Percentiles rank a stretch among this genome's conserved stretches.
phyloP scores from a whole-genome alignment of 2,113 vertebrate genomes.

The Buteo buteo region DNA sequence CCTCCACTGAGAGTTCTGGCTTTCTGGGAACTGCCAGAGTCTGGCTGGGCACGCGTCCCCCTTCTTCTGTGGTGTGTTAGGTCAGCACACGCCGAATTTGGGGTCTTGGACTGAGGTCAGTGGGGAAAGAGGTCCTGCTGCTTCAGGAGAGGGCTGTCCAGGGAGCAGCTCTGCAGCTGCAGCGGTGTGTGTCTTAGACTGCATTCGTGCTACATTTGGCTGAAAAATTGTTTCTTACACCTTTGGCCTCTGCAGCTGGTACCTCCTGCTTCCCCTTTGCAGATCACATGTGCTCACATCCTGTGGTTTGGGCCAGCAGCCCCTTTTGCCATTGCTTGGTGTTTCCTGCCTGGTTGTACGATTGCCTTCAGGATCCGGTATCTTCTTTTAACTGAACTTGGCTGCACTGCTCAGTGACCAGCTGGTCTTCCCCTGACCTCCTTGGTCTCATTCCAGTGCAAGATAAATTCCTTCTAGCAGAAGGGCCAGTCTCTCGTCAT shows the following conservation, averaged over 20 bases:
- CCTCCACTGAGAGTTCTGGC: accelerated
- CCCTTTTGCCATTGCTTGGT: accelerated
- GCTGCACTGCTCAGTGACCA: conserved; percentile 63
- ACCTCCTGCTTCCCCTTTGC: neutral
- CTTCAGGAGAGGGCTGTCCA: too few species aligned
- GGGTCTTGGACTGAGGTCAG: neutral
- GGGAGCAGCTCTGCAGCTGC: neutral
- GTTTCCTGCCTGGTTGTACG: neutral
- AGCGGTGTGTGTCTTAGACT: accelerated
- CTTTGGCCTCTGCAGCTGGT: neutral
- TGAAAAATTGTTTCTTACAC: neutral
- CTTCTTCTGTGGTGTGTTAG: neutral
- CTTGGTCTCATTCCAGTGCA: conserved; percentile 53
- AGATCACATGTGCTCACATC: accelerated
- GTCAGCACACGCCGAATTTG: accelerated
- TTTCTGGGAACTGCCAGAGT: neutral
- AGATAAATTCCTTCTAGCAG: conserved; percentile 58
- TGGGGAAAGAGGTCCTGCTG: accelerated
- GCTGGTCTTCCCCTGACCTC: conserved; percentile 42
- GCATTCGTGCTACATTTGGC: neutral
- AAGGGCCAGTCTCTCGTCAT: neutral
- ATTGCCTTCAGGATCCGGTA: neutral
- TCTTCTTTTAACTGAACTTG: too few species aligned
- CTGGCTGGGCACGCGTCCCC: accelerated
- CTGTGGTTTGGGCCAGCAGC: neutral